Base-by-base conservation (phyloP, 2,797 vertebrate species). In the Rhabdophis nuchalis region DNA sequence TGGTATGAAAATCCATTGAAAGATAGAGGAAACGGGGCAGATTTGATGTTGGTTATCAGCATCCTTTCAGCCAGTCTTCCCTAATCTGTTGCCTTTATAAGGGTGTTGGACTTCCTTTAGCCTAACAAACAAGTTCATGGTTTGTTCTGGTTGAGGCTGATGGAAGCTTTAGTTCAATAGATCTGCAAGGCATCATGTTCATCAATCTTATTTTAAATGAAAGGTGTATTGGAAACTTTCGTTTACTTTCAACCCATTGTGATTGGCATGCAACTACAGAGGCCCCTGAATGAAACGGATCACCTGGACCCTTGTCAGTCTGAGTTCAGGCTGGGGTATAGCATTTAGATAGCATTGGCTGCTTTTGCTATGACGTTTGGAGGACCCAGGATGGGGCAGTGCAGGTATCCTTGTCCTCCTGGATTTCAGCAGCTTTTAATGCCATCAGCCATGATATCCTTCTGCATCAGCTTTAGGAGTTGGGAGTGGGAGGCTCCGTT, bases 11-110 rank as follows among this genome's bases (percentile, higher is more conserved):
- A 82, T 46, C 68, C 89, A 10, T 52, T 36, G 92, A 52, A 60
- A 46, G 52, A 25, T 46, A 46, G 85, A 68, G 57, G 29, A 96
- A 96, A 93, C 53, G 0, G 88, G n/a, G 46, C n/a, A 32, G 90
- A 91, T 87, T 23, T 32, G 92, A 89, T 60, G 50, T 36, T 92
- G 91, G 16, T 57, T 86, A 41, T 68, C 91, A 86, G 14, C 20
- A 91, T 53, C 72, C 82, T 82, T 87, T 41, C 54, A 41, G 89
- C 2, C 46, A 9, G 36, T 46, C 72, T 82, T 82, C 36, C 72
- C 23, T 41, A 82, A 46, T 82, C 4, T 82, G 41, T 82, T 82
- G 41, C 72, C 36, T 25, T 82, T 46, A 25, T 46, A 46, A 0
- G 36, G 72, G 4, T 11, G 20, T 82, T 82, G 9, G 36, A 25